Evolutionary conservation across 2,113 vertebrate species (phyloP), one percentile per base, ranked within the genome.

Genomic region (Mixornis gularis): DNA sequence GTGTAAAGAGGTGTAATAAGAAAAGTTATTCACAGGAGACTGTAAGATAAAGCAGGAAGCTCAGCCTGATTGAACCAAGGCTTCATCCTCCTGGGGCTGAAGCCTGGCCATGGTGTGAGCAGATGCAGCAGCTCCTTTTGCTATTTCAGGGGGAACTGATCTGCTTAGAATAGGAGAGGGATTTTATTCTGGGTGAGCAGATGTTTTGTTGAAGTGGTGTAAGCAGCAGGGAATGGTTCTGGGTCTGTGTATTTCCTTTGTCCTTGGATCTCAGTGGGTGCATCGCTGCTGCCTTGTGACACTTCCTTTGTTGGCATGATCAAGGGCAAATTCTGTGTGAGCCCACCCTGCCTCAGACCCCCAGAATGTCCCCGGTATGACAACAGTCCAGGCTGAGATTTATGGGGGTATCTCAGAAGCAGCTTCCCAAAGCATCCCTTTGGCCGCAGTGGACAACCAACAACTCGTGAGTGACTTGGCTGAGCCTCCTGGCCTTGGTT

Each of bases 11-110:
- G 89, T 87, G 94, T 44, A 70, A 77, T 34, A 44, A 63, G 87
- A 79, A 92, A 92, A 93, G 89, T 81, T 87, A 83, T 14, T 85
- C 87, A 63, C 79, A 63, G 71, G 74, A 85, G 92, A 95, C 30
- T 17, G 25, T 59, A 52, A 89, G 89, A 91, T 55, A 92, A 92
- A 92, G 89, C 91, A 94, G 84, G 85, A 87, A 95, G 85, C 91
- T 82, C 85, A 34, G 88, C 6, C 80, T 79, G 46, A 59, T 73
- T 77, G 41, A 79, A 74, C 29, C 4, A 82, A 79, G 48, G 87
- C 80, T 60, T 85, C 81, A 49, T 51, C 32, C 94, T 91, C 94
- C 59, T 80, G 92, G 79, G 95, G 74, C 91, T 41, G 36, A 56
- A 82, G 91, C 64, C 59, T 76, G 87, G 63, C 70, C 59, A 17